phyloP scores from a whole-genome alignment of 2,888 invertebrate species.

The Blastobasis adustella region DNA sequence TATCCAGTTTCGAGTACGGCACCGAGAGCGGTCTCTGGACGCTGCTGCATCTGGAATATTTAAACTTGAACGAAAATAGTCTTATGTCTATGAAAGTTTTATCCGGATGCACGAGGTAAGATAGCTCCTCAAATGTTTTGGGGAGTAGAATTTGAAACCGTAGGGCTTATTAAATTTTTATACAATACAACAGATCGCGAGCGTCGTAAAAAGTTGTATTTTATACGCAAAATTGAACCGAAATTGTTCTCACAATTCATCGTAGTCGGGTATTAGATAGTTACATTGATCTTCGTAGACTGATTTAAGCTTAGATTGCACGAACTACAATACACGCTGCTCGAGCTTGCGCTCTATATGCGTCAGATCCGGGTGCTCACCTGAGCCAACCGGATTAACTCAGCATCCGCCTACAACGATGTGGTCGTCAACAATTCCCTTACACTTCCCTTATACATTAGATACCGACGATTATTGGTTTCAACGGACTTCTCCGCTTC shows the following conservation, averaged over 20 bases:
- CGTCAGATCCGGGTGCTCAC: conserved; percentile 43
- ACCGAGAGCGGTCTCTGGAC: conserved; percentile 60
- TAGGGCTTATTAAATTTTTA: too few species aligned
- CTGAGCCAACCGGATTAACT: conserved; percentile 55
- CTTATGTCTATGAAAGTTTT: conserved; percentile 70
- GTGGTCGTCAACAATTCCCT: conserved; percentile 55
- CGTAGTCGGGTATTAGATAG: too few species aligned
- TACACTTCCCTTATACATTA: conserved; percentile 16
- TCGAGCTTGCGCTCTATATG: conserved; percentile 61
- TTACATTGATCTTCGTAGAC: too few species aligned
- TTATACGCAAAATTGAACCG: too few species aligned
- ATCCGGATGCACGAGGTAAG: conserved; percentile 53
- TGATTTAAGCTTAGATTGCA: conserved; percentile 31
- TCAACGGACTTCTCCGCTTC: too few species aligned
- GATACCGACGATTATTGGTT: too few species aligned
- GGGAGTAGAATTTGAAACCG: too few species aligned
- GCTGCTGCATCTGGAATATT: conserved; percentile 62
- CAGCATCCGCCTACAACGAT: conserved; percentile 43
- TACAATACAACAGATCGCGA: too few species aligned
- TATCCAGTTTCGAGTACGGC: conserved; percentile 59
- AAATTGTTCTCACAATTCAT: too few species aligned
- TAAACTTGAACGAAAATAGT: conserved; percentile 72
- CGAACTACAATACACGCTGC: conserved; percentile 46
- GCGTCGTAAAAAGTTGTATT: too few species aligned
- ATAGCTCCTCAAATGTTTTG: conserved; percentile 1